Evolutionary conservation across 2,888 invertebrate species (phyloP).

Genomic region (Physocephala rufipes): DNA sequence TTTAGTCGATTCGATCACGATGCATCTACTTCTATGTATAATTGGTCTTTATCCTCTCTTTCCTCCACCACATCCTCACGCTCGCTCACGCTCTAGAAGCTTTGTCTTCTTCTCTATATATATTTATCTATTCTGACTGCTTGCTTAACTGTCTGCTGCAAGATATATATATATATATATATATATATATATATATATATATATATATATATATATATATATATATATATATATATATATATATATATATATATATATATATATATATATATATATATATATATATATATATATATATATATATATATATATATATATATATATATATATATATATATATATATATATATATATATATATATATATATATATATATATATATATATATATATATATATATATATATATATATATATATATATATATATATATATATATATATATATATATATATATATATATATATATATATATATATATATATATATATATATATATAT

Average conservation of each 20-base stretch:
- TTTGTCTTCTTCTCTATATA: too few relatives aligned
- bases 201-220: constrained; percentile 1
- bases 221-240: background rate
- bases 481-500: constrained; percentile 1
- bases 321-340: background rate
- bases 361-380: background rate
- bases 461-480: background rate
- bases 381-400: background rate
- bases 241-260: background rate
- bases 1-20: constrained; percentile 42
- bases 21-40: constrained; percentile 15
- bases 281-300: constrained; percentile 5
- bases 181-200: background rate
- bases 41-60: background rate
- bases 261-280: background rate
- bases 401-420: background rate
- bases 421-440: constrained; percentile 5
- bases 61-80: too few relatives aligned
- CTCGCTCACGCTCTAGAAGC: too few relatives aligned
- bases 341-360: constrained; percentile 1
- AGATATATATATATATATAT: background rate
- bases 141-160: background rate
- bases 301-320: background rate
- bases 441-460: background rate
- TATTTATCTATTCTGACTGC: too few relatives aligned